phyloP scores from a whole-genome alignment of 2,113 vertebrate species.

The Seriola aureovittata region DNA sequence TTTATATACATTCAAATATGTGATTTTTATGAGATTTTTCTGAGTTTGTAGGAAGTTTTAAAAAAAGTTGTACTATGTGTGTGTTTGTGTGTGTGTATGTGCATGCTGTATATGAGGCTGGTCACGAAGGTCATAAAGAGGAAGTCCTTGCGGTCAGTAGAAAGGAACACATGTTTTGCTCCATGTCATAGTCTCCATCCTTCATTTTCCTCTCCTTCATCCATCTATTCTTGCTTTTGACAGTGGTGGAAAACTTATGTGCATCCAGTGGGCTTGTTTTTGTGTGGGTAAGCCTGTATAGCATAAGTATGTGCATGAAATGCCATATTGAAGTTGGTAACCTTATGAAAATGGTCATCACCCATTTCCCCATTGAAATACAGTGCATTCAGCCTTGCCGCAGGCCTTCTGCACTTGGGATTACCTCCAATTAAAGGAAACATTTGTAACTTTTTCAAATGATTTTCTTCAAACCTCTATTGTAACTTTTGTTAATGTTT shows the following conservation, averaged over 20 bases:
- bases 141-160: slow-evolving; percentile 67
- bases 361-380: not conserved
- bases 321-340: slow-evolving; percentile 22
- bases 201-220: slow-evolving; percentile 67
- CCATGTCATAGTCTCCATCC: slow-evolving; percentile 59
- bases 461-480: not conserved
- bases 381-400: not conserved
- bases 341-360: not conserved
- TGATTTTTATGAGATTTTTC: slow-evolving; percentile 8
- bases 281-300: slow-evolving; percentile 49
- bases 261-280: slow-evolving; percentile 43
- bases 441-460: not conserved
- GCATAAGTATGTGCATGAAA: slow-evolving; percentile 26
- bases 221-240: slow-evolving; percentile 64
- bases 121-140: slow-evolving; percentile 72
- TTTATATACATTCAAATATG: not conserved
- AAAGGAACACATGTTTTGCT: slow-evolving; percentile 65
- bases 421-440: slow-evolving; percentile 1
- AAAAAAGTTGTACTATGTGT: slow-evolving; percentile 6
- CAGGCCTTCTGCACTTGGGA: not conserved
- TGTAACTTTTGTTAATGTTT: not conserved
- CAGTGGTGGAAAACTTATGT: slow-evolving; percentile 53
- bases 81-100: slow-evolving; percentile 20
- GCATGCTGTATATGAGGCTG: slow-evolving; percentile 27
- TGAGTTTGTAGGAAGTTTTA: not conserved